Evolutionary conservation across 2,888 invertebrate genomes (phyloP).

Genomic region (Ormyrus rosae): DNA sequence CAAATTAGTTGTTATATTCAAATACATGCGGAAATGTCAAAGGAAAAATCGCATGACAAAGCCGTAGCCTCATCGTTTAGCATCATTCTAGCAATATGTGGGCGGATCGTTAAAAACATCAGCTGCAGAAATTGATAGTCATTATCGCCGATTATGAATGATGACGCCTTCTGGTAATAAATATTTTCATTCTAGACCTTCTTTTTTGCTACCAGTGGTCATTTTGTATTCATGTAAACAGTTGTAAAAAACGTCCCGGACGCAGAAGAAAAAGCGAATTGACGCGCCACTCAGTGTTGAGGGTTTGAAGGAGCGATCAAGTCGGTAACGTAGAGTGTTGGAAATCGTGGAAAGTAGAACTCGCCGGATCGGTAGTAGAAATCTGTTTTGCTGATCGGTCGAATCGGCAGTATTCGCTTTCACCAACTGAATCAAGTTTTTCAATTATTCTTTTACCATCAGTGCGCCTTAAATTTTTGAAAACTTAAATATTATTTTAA

Average conservation of each 20-base stretch:
- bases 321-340: slow-evolving; percentile 33
- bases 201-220: neutral
- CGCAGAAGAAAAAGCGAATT: neutral
- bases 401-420: slow-evolving; percentile 6
- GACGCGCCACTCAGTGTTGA: slow-evolving; percentile 9
- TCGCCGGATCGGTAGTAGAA: slow-evolving; percentile 19
- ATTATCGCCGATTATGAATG: slow-evolving; percentile 9
- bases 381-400: neutral
- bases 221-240: neutral
- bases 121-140: neutral
- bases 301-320: neutral
- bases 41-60: neutral
- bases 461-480: too few relatives aligned
- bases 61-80: neutral
- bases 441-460: too few relatives aligned
- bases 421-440: neutral
- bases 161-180: neutral
- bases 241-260: neutral
- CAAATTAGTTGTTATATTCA: slow-evolving; percentile 37
- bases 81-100: slow-evolving; percentile 19
- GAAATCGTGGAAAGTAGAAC: slow-evolving; percentile 2
- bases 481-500: too few relatives aligned
- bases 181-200: neutral
- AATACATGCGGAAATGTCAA: slow-evolving; percentile 25
- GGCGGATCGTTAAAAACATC: slow-evolving; percentile 28